Conservation (phyloP, 2,888 invertebrate species). For the Cheilosia vernalis region DNA sequence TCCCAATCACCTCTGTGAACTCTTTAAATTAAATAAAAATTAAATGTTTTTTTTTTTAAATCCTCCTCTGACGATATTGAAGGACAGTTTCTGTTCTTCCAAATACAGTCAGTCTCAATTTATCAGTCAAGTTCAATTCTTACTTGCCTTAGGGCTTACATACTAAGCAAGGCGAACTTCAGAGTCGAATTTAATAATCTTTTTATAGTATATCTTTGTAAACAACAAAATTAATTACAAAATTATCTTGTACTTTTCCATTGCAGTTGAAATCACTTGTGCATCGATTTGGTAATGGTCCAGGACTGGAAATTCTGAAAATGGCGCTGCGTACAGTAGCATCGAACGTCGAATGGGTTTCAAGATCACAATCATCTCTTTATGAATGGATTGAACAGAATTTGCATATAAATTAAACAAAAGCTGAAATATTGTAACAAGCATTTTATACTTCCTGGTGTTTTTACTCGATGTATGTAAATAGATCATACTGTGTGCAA, state of each 20-base stretch:
- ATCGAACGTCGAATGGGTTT: conserved; percentile 83
- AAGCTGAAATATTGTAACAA: background rate
- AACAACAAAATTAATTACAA: too few relatives aligned
- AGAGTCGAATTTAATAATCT: too few relatives aligned
- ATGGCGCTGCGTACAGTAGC: conserved; percentile 83
- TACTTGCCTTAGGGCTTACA: too few relatives aligned
- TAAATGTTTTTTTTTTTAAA: too few relatives aligned
- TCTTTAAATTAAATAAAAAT: too few relatives aligned
- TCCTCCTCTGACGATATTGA: too few relatives aligned
- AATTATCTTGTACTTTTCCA: background rate
- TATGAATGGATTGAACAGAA: conserved; percentile 83
- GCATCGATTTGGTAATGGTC: conserved; percentile 83
- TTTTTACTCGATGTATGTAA: background rate
- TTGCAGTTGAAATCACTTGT: conserved; percentile 82
- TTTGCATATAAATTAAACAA: conserved; percentile 78
- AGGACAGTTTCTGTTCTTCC: too few relatives aligned
- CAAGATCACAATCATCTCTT: conserved; percentile 82
- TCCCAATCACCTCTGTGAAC: too few relatives aligned
- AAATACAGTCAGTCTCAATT: too few relatives aligned
- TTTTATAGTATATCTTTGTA: too few relatives aligned
- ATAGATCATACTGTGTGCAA: background rate
- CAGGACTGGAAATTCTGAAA: conserved; percentile 82
- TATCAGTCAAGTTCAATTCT: too few relatives aligned
- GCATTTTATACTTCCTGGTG: background rate
- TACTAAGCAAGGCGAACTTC: too few relatives aligned